These are phyloP conservation scores for Microcebus murinus DNA, from an alignment of 2,113 vertebrate genomes.

Conservation along the genomic window DNA sequence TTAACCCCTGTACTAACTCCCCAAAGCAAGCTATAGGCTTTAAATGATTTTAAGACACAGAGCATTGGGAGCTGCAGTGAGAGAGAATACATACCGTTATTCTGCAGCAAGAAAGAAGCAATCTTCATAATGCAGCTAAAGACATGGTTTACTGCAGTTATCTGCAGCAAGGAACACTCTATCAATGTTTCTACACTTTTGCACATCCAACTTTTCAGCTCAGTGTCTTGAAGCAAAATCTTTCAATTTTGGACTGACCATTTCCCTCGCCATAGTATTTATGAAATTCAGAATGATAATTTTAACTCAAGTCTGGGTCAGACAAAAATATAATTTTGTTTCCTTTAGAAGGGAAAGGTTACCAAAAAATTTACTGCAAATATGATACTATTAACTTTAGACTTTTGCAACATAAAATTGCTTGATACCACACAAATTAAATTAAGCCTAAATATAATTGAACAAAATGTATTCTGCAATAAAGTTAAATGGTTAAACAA, in stretches of 20 bases:
- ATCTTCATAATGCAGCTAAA: slow-evolving; percentile 81
- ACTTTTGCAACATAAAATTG: slow-evolving; percentile 47
- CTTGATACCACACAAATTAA: slow-evolving; percentile 59
- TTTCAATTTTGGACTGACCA: slow-evolving; percentile 77
- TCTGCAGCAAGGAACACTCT: slow-evolving; percentile 82
- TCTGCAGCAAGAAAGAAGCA: slow-evolving; percentile 85
- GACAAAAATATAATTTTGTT: slow-evolving; percentile 91
- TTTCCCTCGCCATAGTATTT: slow-evolving; percentile 80
- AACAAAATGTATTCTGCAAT: slow-evolving; percentile 51
- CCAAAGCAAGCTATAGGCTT: slow-evolving; percentile 86
- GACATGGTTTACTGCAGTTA: slow-evolving; percentile 83
- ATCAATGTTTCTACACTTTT: slow-evolving; percentile 81
- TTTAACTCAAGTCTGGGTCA: slow-evolving; percentile 87
- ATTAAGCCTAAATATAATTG: slow-evolving; percentile 41
- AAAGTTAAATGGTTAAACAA: slow-evolving; percentile 46
- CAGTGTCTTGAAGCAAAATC: slow-evolving; percentile 87
- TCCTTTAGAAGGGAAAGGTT: slow-evolving; percentile 83
- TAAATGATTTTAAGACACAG: slow-evolving; percentile 87
- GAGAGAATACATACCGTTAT: slow-evolving; percentile 82
- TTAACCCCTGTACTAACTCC: slow-evolving; percentile 88
- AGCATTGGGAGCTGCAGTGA: slow-evolving; percentile 87
- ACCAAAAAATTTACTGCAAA: slow-evolving; percentile 71
- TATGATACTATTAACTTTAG: slow-evolving; percentile 56
- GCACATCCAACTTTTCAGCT: slow-evolving; percentile 83
- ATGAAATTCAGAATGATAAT: slow-evolving; percentile 82